Base-by-base conservation (phyloP, 1,140 invertebrate genomes). In the Riptortus pedestris region DNA sequence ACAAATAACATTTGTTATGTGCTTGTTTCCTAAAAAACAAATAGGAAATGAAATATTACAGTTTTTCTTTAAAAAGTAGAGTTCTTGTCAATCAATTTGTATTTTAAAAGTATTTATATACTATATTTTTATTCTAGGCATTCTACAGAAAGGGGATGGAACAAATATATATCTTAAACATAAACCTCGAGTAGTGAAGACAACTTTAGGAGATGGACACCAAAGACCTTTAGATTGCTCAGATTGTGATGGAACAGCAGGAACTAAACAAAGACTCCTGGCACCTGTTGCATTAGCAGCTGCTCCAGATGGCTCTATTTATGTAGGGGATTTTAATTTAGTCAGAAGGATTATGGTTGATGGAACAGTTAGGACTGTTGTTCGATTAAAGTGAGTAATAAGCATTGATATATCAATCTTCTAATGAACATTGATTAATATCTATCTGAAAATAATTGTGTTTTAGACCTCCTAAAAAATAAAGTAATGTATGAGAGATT, bases 111-210 rank as follows among this genome's bases (percentile, higher is more conserved):
- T n/a, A n/a, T n/a, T n/a, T n/a, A n/a, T n/a, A n/a, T n/a, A n/a
- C n/a, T n/a, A n/a, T n/a, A n/a, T n/a, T n/a, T n/a, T n/a, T 14
- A 2, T 70, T 75, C 16, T 73, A 87, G 86, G 91, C 26, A 96
- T 98, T 67, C 79, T 98, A 1, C 94, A 98, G 75, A 96, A 96
- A 73, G 96, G 96, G 27, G 95, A 98, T 74, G 96, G 96, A 22
- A 90, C 91, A 0, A 97, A 95, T 71, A 93, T 96, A 65, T 97
- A 96, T 73, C 73, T 98, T 69, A 93, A 93, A 71, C 91, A 97
- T 72, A 91, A 93, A 72, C 93, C 93, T 0, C 80, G 91, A 61
- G 87, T 94, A 1, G 88, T 96, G 52, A 77, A 90, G 16, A 94
- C 91, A n/a, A 85, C 90, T 1, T 88, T 97, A 83, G 94, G 93